Evolutionary conservation across 2,113 vertebrate species (phyloP).

Genomic region (Bujurquina vittata): DNA sequence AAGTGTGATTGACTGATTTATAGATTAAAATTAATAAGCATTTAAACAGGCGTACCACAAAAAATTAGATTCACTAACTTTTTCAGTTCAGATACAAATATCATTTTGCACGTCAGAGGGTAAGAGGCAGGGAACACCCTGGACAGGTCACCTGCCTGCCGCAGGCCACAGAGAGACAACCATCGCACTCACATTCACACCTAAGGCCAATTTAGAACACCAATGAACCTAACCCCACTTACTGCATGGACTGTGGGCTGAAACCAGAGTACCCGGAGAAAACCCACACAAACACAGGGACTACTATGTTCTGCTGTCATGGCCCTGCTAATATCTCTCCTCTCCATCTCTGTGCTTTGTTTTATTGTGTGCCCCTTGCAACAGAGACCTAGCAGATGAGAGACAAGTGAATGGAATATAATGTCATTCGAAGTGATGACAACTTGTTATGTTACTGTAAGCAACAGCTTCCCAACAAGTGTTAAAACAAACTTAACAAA

Average conservation of each 20-base stretch:
- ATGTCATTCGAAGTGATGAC: background rate
- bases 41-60: background rate
- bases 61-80: background rate
- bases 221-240: too few species aligned
- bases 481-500: background rate
- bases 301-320: background rate
- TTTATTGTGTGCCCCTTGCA: background rate
- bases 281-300: too few species aligned
- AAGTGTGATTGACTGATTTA: too few species aligned
- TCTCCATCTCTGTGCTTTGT: background rate
- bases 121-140: too few species aligned
- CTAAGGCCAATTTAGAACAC: too few species aligned
- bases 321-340: background rate
- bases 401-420: constrained; percentile 2
- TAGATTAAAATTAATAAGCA: background rate
- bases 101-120: background rate
- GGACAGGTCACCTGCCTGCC: too few species aligned
- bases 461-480: constrained; percentile 1
- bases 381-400: background rate
- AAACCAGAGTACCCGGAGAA: too few species aligned
- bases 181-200: too few species aligned
- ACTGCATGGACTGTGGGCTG: too few species aligned
- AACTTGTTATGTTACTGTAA: constrained; percentile 1
- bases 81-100: background rate
- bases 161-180: too few species aligned